Evolutionary conservation across 2,888 invertebrate genomes (phyloP).

Genomic region (Rugalucina vietnamica): DNA sequence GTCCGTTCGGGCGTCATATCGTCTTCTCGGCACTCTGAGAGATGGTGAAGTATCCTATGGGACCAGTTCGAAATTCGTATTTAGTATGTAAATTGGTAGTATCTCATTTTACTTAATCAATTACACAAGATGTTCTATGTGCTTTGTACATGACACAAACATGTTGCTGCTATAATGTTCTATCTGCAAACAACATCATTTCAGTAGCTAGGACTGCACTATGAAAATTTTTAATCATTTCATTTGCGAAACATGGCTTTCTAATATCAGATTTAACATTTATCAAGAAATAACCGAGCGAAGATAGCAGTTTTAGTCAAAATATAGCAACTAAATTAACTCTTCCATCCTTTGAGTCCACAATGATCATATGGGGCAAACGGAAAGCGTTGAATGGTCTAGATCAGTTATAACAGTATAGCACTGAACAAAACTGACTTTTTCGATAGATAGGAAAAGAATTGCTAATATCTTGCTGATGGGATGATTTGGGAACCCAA

Average conservation of each 20-base stretch:
- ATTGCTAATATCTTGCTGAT: neutral
- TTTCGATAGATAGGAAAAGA: neutral
- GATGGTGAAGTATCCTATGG: slow-evolving; percentile 34
- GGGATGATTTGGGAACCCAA: neutral
- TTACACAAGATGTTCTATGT: neutral
- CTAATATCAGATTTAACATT: neutral
- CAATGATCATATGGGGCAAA: neutral
- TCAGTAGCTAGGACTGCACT: neutral
- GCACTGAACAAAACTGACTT: neutral
- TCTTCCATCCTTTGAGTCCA: neutral
- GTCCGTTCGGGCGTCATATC: too few species aligned
- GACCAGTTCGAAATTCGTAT: slow-evolving; percentile 86
- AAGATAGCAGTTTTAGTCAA: neutral
- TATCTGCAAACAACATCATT: neutral
- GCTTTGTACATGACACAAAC: too few species aligned
- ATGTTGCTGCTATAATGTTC: neutral
- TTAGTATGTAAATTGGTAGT: slow-evolving; percentile 89
- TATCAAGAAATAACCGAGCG: too few species aligned
- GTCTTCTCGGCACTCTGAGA: slow-evolving; percentile 85
- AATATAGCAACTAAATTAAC: neutral
- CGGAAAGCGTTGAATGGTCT: too few species aligned
- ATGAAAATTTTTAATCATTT: neutral
- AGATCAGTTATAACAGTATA: too few species aligned
- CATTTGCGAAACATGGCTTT: neutral
- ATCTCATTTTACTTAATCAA: too few species aligned